phyloP scores from a whole-genome alignment of 2,113 vertebrate genomes.

The Aspidoscelis tigris region DNA sequence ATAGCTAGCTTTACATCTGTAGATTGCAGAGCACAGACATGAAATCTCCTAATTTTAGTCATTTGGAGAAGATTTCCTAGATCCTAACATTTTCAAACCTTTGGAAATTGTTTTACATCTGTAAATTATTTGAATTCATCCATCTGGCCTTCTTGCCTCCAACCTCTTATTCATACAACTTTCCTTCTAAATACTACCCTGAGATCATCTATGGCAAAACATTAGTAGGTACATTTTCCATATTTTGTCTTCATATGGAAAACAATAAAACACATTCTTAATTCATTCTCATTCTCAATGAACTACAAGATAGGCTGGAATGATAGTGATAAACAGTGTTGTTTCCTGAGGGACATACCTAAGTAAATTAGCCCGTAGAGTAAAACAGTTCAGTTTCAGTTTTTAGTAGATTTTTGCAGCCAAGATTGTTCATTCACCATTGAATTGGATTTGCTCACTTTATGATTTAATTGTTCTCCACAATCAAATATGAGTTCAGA shows the following conservation, averaged over 20 bases:
- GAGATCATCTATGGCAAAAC: neutral
- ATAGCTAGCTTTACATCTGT: too few species aligned
- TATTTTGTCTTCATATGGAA: constrained; percentile 31
- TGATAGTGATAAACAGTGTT: constrained; percentile 62
- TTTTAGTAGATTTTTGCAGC: constrained; percentile 55
- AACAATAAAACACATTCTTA: constrained; percentile 18
- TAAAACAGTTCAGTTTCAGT: constrained; percentile 59
- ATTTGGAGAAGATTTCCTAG: neutral
- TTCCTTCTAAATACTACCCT: neutral
- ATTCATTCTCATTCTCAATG: constrained; percentile 37
- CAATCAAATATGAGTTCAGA: constrained; percentile 57
- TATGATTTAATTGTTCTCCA: constrained; percentile 69
- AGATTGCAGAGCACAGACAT: too few species aligned
- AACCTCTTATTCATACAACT: neutral
- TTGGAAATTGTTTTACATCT: neutral
- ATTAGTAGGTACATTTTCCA: neutral
- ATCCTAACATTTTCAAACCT: neutral
- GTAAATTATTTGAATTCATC: neutral
- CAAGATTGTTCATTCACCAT: constrained; percentile 53
- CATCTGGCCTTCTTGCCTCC: neutral
- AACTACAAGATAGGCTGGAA: neutral
- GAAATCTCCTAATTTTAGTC: neutral
- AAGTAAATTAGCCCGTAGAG: constrained; percentile 66
- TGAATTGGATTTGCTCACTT: constrained; percentile 52
- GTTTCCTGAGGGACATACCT: constrained; percentile 60